A percentile compares a stretch with the other conserved stretches of the same genome.
Conservation (phyloP, 2,113 vertebrate genomes). For the Pseudorasbora parva region DNA sequence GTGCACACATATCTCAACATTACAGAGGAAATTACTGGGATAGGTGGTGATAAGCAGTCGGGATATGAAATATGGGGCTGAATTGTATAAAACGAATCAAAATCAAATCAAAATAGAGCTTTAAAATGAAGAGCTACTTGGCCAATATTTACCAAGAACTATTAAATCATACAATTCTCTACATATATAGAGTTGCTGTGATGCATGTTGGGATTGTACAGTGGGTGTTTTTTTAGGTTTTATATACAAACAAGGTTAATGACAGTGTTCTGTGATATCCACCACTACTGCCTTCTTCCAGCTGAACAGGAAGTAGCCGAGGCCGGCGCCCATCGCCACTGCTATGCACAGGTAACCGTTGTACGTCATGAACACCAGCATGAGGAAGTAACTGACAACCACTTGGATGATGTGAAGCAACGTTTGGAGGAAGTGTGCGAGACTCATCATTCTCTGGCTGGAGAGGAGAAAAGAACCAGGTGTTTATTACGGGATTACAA, state of each 20-base stretch:
- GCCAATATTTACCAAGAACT: not conserved
- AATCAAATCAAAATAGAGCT: not conserved
- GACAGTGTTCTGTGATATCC: conserved; percentile 98
- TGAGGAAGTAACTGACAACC: conserved; percentile 95
- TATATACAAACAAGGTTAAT: conserved; percentile 69
- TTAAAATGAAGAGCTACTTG: conserved; percentile 7
- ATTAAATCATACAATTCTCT: not conserved
- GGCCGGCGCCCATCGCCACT: conserved; percentile 86
- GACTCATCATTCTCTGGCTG: conserved; percentile 94
- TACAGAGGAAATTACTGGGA: not conserved
- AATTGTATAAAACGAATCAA: not conserved
- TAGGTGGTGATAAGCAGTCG: not conserved
- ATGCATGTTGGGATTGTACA: not conserved
- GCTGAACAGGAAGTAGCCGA: conserved; percentile 97
- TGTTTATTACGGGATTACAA: not conserved
- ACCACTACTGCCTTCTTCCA: conserved; percentile 98
- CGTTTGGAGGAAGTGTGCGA: conserved; percentile 90
- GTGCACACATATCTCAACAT: conserved; percentile 23
- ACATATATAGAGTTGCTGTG: not conserved
- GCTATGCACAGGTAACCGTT: conserved; percentile 97
- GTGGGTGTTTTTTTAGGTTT: not conserved
- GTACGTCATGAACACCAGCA: conserved; percentile 99
- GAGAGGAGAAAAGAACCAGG: conserved; percentile 29
- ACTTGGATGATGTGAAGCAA: conserved; percentile 92
- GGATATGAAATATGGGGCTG: not conserved